Percentiles rank a stretch among this genome's conserved stretches.
Conservation (phyloP, 2,888 invertebrate species). For the Bhutanitis thaidina region DNA sequence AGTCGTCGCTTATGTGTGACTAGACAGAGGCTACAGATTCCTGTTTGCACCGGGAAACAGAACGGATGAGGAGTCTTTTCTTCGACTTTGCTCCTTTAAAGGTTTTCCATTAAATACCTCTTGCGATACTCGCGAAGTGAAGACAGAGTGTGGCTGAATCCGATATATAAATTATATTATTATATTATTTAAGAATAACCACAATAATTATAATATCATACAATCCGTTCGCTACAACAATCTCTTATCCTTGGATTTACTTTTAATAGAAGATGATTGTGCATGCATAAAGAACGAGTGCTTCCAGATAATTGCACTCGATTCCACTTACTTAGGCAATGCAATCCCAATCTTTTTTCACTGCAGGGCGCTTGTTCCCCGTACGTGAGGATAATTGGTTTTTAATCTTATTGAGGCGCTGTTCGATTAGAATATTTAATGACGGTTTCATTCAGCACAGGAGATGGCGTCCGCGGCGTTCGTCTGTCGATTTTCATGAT, state of each 20-base stretch:
- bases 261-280: conserved; percentile 9
- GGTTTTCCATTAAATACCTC: too few relatives aligned
- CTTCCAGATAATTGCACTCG: conserved; percentile 17
- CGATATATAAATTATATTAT: too few relatives aligned
- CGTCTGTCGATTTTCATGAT: conserved; percentile 5
- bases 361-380: conserved; percentile 22
- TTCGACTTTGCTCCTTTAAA: too few relatives aligned
- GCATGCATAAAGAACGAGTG: conserved; percentile 14
- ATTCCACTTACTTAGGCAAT: conserved; percentile 28
- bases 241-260: conserved; percentile 6
- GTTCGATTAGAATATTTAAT: conserved; percentile 35
- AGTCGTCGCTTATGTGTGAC: too few relatives aligned
- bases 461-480: conserved; percentile 21
- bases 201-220: too few relatives aligned
- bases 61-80: too few relatives aligned
- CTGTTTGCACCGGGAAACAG: too few relatives aligned
- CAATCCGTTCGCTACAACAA: neutral
- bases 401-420: conserved; percentile 35
- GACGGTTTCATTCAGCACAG: conserved; percentile 25
- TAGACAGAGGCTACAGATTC: too few relatives aligned
- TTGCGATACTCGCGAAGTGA: too few relatives aligned
- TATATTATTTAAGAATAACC: too few relatives aligned
- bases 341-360: conserved; percentile 24
- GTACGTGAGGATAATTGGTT: conserved; percentile 33
- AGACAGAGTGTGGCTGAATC: too few relatives aligned